A percentile compares a stretch with the other conserved stretches of the same genome.
These are phyloP conservation scores for Pseudochaenichthys georgianus DNA, from an alignment of 2,797 vertebrate species.

Conservation along the genomic window DNA sequence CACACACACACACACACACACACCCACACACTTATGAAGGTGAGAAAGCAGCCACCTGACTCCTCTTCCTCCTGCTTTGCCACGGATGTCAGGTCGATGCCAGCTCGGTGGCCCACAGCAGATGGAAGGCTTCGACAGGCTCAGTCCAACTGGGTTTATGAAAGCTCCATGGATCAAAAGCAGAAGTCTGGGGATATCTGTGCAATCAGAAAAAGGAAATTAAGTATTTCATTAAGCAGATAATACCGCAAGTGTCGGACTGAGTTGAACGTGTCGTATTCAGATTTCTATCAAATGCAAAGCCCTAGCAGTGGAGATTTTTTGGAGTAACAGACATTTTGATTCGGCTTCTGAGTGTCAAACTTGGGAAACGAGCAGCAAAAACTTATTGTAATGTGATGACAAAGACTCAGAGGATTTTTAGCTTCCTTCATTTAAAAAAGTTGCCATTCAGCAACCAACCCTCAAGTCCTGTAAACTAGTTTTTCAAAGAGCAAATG, in stretches of 20 bases:
- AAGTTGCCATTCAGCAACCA: conserved; percentile 20
- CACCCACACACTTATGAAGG: conserved; percentile 29
- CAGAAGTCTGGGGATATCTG: conserved; percentile 12
- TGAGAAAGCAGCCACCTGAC: conserved; percentile 54
- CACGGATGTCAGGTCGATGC: conserved; percentile 48
- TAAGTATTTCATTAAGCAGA: background rate
- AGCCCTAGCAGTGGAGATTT: background rate
- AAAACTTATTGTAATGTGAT: background rate
- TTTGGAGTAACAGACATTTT: background rate
- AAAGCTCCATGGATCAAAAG: conserved; percentile 48
- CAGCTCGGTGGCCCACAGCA: conserved; percentile 43
- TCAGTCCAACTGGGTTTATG: conserved; percentile 43
- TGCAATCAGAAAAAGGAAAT: conserved; percentile 17
- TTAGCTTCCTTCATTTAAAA: background rate
- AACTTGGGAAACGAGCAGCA: background rate
- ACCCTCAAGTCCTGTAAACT: conserved; percentile 16
- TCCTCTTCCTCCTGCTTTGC: conserved; percentile 37
- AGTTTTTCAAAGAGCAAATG: conserved; percentile 22
- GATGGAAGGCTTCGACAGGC: conserved; percentile 56
- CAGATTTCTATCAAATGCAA: background rate
- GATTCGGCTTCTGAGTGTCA: background rate
- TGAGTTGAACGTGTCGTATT: background rate
- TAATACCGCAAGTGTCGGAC: background rate
- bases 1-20: background rate
- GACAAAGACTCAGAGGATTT: background rate